Evolutionary conservation across 2,888 invertebrate genomes (phyloP).

Genomic region (Apoda limacodes): DNA sequence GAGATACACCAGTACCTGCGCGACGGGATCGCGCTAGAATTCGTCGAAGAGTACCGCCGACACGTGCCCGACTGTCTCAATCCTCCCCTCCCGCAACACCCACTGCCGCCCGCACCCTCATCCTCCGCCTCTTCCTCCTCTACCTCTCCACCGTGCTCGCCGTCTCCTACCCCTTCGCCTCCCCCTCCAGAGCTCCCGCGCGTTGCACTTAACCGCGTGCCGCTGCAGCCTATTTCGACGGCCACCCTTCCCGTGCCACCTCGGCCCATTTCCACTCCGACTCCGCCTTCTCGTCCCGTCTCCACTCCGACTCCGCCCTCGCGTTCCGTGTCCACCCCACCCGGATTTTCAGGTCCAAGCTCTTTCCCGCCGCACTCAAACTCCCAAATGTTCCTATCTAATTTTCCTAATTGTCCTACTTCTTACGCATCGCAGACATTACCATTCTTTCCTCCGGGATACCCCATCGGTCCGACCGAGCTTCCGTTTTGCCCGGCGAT

Average conservation of each 20-base stretch:
- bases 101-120: constrained; percentile 9
- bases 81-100: constrained; percentile 11
- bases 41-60: constrained; percentile 44
- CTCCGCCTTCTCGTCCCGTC: constrained; percentile 4
- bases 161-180: constrained; percentile 4
- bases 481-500: neutral
- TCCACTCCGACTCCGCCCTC: constrained; percentile 3
- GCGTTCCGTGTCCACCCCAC: constrained; percentile 1
- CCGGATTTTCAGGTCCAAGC: neutral
- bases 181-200: constrained; percentile 1
- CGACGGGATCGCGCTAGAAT: constrained; percentile 53
- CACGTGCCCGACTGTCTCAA: constrained; percentile 41
- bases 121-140: constrained; percentile 9
- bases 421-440: too few relatives aligned
- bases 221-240: constrained; percentile 7
- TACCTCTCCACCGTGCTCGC: constrained; percentile 6
- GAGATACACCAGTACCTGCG: constrained; percentile 48
- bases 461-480: neutral
- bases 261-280: constrained; percentile 1
- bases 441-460: too few relatives aligned
- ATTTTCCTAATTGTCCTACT: too few relatives aligned
- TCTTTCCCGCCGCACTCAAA: neutral
- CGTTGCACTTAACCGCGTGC: neutral
- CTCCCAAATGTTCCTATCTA: too few relatives aligned
- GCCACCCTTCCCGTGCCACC: neutral